These are phyloP conservation scores for Zygogramma bicolorata DNA, from an alignment of 2,888 invertebrate species.

Conservation along the genomic window DNA sequence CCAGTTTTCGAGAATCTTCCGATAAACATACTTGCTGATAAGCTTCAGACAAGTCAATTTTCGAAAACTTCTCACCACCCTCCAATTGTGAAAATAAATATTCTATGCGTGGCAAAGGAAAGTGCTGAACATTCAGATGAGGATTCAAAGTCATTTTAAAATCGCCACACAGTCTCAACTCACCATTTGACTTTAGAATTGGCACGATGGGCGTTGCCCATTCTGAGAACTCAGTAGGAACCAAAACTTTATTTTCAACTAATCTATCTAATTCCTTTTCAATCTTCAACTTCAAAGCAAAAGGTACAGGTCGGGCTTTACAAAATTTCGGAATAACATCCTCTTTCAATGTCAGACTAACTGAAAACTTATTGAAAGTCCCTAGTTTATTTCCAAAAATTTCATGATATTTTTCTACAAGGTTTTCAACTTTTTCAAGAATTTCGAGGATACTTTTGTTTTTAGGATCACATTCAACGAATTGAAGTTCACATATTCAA, in stretches of 20 bases:
- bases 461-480: too few relatives aligned
- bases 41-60: too few relatives aligned
- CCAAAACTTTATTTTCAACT: neutral
- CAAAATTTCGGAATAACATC: neutral
- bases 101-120: neutral
- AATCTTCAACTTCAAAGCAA: conserved; percentile 1
- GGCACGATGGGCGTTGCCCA: neutral
- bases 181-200: neutral
- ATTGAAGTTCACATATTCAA: too few relatives aligned
- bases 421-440: too few relatives aligned
- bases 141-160: too few relatives aligned
- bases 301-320: neutral
- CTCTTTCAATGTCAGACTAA: neutral
- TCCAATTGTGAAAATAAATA: neutral
- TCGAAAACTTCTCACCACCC: neutral
- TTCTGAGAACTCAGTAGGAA: too few relatives aligned
- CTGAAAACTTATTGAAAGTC: too few relatives aligned
- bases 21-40: too few relatives aligned
- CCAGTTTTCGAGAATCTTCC: too few relatives aligned
- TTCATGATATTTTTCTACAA: too few relatives aligned
- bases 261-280: neutral
- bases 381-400: too few relatives aligned
- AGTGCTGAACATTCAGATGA: neutral
- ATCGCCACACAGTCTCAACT: neutral
- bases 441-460: too few relatives aligned